These are phyloP conservation scores for Tenualosa thibaudeaui DNA, from an alignment of 2,797 vertebrate species.

Conservation along the genomic window DNA sequence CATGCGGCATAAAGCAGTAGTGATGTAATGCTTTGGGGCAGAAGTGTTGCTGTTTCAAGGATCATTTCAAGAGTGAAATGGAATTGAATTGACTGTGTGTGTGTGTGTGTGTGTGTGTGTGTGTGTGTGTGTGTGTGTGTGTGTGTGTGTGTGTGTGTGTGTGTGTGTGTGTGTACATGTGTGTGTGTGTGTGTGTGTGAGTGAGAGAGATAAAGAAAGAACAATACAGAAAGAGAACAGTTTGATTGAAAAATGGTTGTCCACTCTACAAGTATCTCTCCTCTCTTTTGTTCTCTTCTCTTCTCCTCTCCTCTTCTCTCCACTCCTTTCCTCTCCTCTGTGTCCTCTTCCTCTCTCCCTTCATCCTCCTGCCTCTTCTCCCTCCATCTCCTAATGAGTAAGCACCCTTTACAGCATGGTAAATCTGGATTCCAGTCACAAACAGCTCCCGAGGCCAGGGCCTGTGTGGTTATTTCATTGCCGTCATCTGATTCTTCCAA, in stretches of 20 bases:
- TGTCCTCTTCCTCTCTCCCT: background rate
- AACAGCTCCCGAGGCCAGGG: constrained; percentile 1
- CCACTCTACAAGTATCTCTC: background rate
- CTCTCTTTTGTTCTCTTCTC: background rate
- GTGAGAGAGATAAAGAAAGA: constrained; percentile 38
- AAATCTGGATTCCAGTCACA: constrained; percentile 48
- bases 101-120: background rate
- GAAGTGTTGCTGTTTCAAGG: constrained; percentile 47
- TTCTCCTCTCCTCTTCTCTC: background rate
- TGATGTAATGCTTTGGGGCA: constrained; percentile 4
- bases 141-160: background rate
- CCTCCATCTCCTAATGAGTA: constrained; percentile 56
- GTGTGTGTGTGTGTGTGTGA: background rate
- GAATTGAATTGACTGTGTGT: constrained; percentile 64
- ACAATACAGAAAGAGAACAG: background rate
- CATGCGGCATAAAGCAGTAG: background rate
- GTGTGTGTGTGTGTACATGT: background rate
- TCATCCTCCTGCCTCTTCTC: background rate
- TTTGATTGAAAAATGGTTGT: background rate
- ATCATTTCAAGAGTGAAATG: constrained; percentile 66
- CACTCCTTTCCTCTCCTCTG: background rate
- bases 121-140: background rate
- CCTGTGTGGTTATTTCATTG: constrained; percentile 58
- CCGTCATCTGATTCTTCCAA: constrained; percentile 61
- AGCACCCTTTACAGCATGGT: constrained; percentile 55